Evolutionary conservation across 1,140 invertebrate species (phyloP), one percentile per base, ranked within the genome.

Genomic region (Armadillidium nasatum): DNA sequence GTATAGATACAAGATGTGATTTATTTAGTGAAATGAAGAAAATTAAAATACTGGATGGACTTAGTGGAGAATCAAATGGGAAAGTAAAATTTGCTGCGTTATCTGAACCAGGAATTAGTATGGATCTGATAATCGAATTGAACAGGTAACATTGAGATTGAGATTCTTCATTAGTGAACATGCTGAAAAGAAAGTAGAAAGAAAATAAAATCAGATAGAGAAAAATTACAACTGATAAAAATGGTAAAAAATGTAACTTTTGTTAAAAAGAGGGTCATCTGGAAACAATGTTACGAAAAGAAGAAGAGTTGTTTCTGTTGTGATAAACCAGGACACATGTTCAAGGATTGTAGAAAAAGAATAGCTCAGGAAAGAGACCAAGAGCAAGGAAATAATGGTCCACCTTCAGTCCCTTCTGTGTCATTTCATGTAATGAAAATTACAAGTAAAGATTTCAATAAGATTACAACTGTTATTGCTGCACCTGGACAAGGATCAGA

Each of bases 401-500:
- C 91, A 85, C 91, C 91, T 85, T 33, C 33, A 6, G 33, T 33
- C 33, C 91, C 91, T 87, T 90, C 90, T 85, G 77, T 80, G 15
- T 89, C 91, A 84, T 88, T 94, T 85, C 93, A 92, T 86, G 93
- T 93, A 87, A 93, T 95, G 90, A 95, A 94, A 90, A 94, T 95
- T 86, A 94, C 92, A 89, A 94, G 94, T 95, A 91, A 94, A 88
- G 92, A 93, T 91, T 92, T 92, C 84, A 93, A 90, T 84, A 94
- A 95, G 89, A 92, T 97, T 86, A 97, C 94, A 82, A 97, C 94
- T 82, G 95, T 98, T 81, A 92, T 97, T 83, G 95, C 96, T 81
- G 97, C 95, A 79, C 92, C 94, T 82, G 95, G 94, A 82, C 92
- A 94, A 83, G 95, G 95, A 80, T 93, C 94, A 77, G 96, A 97